Conservation (phyloP, 2,113 vertebrate species). For the Tapirus terrestris region DNA sequence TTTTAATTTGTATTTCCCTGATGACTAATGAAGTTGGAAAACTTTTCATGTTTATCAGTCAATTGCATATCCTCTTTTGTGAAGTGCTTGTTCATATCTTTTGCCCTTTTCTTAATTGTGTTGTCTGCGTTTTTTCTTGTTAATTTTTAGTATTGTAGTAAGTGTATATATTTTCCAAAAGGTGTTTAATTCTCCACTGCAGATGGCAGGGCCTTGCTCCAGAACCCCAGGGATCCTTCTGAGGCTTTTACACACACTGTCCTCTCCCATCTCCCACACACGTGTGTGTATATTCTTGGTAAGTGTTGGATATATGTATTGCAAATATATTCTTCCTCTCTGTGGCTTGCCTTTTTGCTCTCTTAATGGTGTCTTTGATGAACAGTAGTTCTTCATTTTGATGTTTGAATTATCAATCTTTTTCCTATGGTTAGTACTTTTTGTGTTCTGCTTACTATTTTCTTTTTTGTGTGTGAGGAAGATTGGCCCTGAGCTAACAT, state of each 20-base stretch:
- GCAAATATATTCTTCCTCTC: background rate
- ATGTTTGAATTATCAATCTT: background rate
- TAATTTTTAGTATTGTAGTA: background rate
- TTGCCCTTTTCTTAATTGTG: background rate
- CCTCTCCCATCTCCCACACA: background rate
- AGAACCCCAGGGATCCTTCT: background rate
- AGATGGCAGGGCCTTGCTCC: background rate
- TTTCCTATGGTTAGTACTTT: background rate
- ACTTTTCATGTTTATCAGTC: background rate
- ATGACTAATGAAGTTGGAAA: constrained; percentile 60
- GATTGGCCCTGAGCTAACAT: too few relatives aligned
- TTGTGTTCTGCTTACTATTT: background rate
- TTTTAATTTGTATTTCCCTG: constrained; percentile 50
- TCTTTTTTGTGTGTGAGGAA: too few relatives aligned
- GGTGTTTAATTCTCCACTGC: background rate
- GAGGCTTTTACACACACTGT: background rate
- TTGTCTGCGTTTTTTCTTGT: background rate
- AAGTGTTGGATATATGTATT: background rate
- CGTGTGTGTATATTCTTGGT: background rate
- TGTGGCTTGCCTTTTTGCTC: background rate
- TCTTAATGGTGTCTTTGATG: background rate
- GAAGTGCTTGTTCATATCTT: constrained; percentile 31
- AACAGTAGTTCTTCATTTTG: background rate
- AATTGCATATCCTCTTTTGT: background rate
- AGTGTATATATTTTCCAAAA: background rate